These are phyloP conservation scores for Venusia cambrica DNA, from an alignment of 2,888 invertebrate species.

Conservation along the genomic window DNA sequence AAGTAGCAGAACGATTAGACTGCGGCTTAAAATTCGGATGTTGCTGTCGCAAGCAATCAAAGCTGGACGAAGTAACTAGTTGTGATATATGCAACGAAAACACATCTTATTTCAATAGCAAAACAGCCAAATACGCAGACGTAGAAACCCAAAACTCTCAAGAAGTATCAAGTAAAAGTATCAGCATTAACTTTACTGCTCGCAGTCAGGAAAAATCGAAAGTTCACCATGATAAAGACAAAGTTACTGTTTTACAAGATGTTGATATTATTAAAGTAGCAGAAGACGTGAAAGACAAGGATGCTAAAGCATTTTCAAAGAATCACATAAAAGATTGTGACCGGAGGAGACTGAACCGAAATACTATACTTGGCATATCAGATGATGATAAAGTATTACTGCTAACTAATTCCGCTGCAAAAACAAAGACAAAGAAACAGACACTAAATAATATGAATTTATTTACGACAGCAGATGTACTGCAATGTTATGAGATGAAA, in stretches of 20 bases:
- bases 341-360: slow-evolving; percentile 27
- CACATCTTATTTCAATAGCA: too few species aligned
- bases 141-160: slow-evolving; percentile 49
- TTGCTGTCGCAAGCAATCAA: slow-evolving; percentile 36
- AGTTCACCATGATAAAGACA: slow-evolving; percentile 6
- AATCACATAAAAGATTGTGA: slow-evolving; percentile 4
- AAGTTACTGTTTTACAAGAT: slow-evolving; percentile 4
- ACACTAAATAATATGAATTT: slow-evolving; percentile 12
- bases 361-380: slow-evolving; percentile 36
- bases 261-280: slow-evolving; percentile 7
- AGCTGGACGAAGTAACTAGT: slow-evolving; percentile 40
- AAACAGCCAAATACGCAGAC: slow-evolving; percentile 35
- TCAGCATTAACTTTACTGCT: slow-evolving; percentile 28
- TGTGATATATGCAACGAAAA: slow-evolving; percentile 44
- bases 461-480: slow-evolving; percentile 40
- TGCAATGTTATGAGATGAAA: slow-evolving; percentile 62
- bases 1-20: slow-evolving; percentile 46
- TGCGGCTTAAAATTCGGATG: slow-evolving; percentile 30
- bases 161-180: slow-evolving; percentile 27
- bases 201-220: slow-evolving; percentile 26
- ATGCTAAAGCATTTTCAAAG: slow-evolving; percentile 26
- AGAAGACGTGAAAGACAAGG: slow-evolving; percentile 14
- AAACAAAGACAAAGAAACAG: slow-evolving; percentile 7
- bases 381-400: slow-evolving; percentile 41
- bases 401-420: slow-evolving; percentile 16